Percentiles rank a stretch among this genome's conserved stretches.
Conservation (phyloP, 2,888 invertebrate species). For the Ceramica pisi region DNA sequence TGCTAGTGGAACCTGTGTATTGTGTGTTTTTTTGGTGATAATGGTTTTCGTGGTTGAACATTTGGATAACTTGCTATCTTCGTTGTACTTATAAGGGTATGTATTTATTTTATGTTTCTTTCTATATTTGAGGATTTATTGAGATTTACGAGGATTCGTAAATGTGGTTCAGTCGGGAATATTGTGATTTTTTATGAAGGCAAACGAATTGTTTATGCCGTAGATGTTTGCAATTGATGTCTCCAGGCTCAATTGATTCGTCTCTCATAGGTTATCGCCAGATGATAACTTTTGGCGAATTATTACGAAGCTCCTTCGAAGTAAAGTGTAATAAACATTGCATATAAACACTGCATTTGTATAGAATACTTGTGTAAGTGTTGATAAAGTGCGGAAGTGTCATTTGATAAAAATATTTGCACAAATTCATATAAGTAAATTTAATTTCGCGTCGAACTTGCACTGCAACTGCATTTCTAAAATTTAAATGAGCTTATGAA, state of each 20-base stretch:
- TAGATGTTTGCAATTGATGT: constrained; percentile 46
- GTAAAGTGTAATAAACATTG: constrained; percentile 39
- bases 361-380: background rate
- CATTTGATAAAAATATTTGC: constrained; percentile 20
- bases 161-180: constrained; percentile 43
- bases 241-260: constrained; percentile 58
- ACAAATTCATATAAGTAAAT: constrained; percentile 33
- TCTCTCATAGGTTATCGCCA: constrained; percentile 81
- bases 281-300: constrained; percentile 80
- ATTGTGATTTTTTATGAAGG: constrained; percentile 29
- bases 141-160: constrained; percentile 60
- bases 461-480: constrained; percentile 39
- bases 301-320: constrained; percentile 60
- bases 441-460: constrained; percentile 8
- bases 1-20: constrained; percentile 87
- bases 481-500: background rate
- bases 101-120: constrained; percentile 87
- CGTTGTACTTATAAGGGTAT: constrained; percentile 87
- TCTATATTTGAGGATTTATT: constrained; percentile 73
- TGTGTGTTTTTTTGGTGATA: constrained; percentile 86
- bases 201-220: constrained; percentile 31
- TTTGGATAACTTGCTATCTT: constrained; percentile 83
- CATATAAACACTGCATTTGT: constrained; percentile 22
- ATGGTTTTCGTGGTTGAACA: constrained; percentile 87
- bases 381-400: constrained; percentile 18